Base-by-base conservation (phyloP, 1,140 invertebrate genomes). In the Telenomus remus region DNA sequence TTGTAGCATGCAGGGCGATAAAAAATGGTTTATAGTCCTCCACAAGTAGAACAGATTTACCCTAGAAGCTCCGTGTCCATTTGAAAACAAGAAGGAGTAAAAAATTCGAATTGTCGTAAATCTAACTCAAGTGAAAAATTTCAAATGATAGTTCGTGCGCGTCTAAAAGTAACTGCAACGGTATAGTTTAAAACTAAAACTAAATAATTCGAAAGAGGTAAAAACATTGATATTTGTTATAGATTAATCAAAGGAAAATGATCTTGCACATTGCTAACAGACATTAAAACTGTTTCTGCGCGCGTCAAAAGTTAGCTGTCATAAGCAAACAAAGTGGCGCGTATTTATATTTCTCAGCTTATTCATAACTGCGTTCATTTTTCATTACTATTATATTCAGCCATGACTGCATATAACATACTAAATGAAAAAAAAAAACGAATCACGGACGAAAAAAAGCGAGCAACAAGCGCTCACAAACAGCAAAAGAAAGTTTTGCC, bases 61-160 rank as follows among this genome's bases (percentile, higher is more conserved):
- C 42, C 43, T 43, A 43, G 37, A 64, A n/a, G 9, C 53, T 47
- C 39, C 47, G 53, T 72, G 64, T 72, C 64, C 59, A 64, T 60
- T 59, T 4, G 44, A 15, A 47, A 53, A 46, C 59, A 47, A 50
- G 27, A 12, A 4, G n/a, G 5, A 1, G 42, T 43, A 51, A 72
- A 72, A 64, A 54, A 44, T 51, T 53, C 48, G 37, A 8, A 64
- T 55, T 16, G 60, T 57, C 56, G 60, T 72, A 72, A 72, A 72
- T 72, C 54, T 64, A 15, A 43, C 37, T 10, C 56, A 35, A 39
- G 53, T 43, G 64, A 64, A 72, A 72, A 72, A 59, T 59, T 16
- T 9, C 37, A 3, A 39, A 39, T 39, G n/a, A 2, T n/a, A 1
- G n/a, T 11, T 39, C n/a, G 9, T 39, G 9, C 37, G 37, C 37